Percentiles rank a stretch among this genome's conserved stretches.
phyloP scores from a whole-genome alignment of 30 jellyfish, hydroid and myxozoan species.

The Turritopsis rubra region DNA sequence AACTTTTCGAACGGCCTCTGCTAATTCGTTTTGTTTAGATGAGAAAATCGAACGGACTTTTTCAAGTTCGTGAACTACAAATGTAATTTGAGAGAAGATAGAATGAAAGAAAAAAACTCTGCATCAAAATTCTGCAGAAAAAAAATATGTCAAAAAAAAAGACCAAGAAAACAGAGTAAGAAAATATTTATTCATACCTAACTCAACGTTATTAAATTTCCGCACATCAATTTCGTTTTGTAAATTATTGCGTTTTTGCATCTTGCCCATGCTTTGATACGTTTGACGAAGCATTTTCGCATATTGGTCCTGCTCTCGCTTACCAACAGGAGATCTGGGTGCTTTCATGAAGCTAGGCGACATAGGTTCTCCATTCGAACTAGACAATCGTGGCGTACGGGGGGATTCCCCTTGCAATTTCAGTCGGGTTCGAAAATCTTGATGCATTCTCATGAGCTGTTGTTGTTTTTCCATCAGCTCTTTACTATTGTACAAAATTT shows the following conservation, averaged over 20 bases:
- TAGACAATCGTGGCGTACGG: constrained; percentile 21
- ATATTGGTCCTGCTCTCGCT: constrained; percentile 54
- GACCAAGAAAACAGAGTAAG: background rate
- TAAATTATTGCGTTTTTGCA: constrained; percentile 46
- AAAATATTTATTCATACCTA: constrained; percentile 36
- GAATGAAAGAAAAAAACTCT: background rate
- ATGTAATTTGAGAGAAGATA: background rate
- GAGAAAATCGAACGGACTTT: constrained; percentile 74
- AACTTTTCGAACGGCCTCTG: constrained; percentile 80
- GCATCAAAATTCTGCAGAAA: background rate
- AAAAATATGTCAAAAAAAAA: background rate
- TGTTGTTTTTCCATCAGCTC: constrained; percentile 80
- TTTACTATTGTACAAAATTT: constrained; percentile 64
- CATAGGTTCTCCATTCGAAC: constrained; percentile 43
- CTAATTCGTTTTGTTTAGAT: constrained; percentile 80
- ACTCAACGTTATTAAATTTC: constrained; percentile 59
- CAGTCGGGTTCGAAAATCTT: constrained; percentile 21
- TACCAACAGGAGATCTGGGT: constrained; percentile 21
- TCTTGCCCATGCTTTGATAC: constrained; percentile 60
- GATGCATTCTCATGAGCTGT: constrained; percentile 75
- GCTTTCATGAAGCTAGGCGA: constrained; percentile 36
- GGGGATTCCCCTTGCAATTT: constrained; percentile 20
- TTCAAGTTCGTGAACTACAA: constrained; percentile 79
- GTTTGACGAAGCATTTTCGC: constrained; percentile 77
- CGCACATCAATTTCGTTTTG: constrained; percentile 61